These are phyloP conservation scores for Cremastinae sp. DNA, from an alignment of 2,888 invertebrate species.

Conservation along the genomic window DNA sequence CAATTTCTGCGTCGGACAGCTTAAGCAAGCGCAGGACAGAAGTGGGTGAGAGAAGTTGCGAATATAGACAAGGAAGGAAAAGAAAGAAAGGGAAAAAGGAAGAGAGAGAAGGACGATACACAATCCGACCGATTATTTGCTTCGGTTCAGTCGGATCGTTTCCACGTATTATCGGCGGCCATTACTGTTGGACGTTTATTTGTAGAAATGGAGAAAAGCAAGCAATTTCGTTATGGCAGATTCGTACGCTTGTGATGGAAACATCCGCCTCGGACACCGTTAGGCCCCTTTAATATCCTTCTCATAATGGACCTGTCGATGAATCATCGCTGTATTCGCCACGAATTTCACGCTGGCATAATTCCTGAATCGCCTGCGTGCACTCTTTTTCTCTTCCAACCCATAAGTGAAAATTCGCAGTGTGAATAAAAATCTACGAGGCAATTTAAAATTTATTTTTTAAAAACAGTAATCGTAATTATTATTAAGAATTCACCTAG, in stretches of 20 bases:
- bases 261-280: constrained; percentile 12
- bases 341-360: constrained; percentile 56
- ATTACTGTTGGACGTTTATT: constrained; percentile 1
- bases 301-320: constrained; percentile 55
- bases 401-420: too few relatives aligned
- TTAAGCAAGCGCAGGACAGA: constrained; percentile 66
- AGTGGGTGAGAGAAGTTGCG: constrained; percentile 8
- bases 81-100: constrained; percentile 10
- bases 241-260: constrained; percentile 29
- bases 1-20: constrained; percentile 72
- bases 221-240: constrained; percentile 38
- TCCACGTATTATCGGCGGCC: constrained; percentile 32
- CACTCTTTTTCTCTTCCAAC: not conserved
- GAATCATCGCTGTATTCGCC: constrained; percentile 46
- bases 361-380: not conserved
- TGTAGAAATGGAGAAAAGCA: constrained; percentile 22
- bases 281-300: constrained; percentile 33
- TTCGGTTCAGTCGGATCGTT: constrained; percentile 69
- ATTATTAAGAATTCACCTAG: too few relatives aligned
- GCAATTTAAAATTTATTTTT: too few relatives aligned
- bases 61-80: constrained; percentile 65
- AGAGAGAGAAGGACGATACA: constrained; percentile 17
- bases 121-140: constrained; percentile 66
- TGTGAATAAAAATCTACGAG: too few relatives aligned
- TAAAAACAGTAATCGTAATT: too few relatives aligned